Evolutionary conservation across 2,797 vertebrate genomes (phyloP), one percentile per base, ranked within the genome.

Genomic region (Scarus forsteni): DNA sequence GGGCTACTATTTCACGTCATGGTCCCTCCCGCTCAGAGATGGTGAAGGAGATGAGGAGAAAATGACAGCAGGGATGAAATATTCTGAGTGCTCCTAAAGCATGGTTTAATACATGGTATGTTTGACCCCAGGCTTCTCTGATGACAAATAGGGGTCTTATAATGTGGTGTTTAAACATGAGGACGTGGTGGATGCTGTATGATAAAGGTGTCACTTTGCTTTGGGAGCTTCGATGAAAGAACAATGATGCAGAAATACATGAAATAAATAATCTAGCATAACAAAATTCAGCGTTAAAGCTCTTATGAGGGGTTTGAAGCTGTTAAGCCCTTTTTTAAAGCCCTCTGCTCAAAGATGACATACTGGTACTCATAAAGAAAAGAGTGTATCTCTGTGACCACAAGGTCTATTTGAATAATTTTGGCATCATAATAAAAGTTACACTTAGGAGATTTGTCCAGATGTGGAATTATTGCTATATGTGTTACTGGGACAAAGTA

Each of bases 1-100:
- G 65, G 43, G 66, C 74, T 79, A 74, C 68, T 59, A 73, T 74
- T 79, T 81, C 72, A 65, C 70, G n/a, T 63, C 61, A 56, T 39
- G 59, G 43, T 46, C 65, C 43, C 75, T 60, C 18, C 1, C 15
- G 68, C 79, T 85, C 66, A 1, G 53, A 79, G 68, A 85, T 59
- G 70, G 64, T 60, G 57, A 76, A 44, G 66, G 66, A 78, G 68
- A 76, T 62, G 70, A 38, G 60, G 69, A 46, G 66, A 38, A 69
- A 64, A 79, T 80, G 85, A 86, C 69, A 63, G 58, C 58, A 57
- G 27, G 52, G 67, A 74, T 38, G 19, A 58, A 53, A 11, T 56
- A 72, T 38, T 36, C 18, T 19, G 38, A 61, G 73, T 14, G 73
- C 53, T 67, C 49, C 60, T 52, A 5, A 5, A 61, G 40, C 60